A percentile compares a stretch with the other conserved stretches of the same genome.
phyloP scores from a whole-genome alignment of 37 sponge, comb jelly and placozoan species.

The Ianthella basta region DNA sequence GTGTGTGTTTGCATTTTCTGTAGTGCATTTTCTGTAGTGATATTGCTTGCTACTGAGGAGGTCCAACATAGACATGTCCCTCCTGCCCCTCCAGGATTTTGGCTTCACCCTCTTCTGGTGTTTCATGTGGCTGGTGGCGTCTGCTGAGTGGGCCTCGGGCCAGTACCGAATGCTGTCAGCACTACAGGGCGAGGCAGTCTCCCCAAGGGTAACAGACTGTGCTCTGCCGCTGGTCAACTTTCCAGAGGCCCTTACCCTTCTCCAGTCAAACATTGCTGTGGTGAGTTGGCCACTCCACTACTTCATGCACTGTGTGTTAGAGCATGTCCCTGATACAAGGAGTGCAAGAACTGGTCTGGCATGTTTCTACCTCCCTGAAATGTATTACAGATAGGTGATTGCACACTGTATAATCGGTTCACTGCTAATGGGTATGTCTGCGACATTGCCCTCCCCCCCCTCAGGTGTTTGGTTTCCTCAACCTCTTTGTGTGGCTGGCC shows the following conservation, averaged over 20 bases:
- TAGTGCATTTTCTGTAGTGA: too few species aligned
- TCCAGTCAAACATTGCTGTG: conserved; percentile 59
- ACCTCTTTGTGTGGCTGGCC: conserved; percentile 55
- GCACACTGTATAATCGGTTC: too few species aligned
- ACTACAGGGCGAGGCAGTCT: not conserved
- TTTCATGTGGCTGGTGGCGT: conserved; percentile 59
- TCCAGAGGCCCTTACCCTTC: conserved; percentile 5
- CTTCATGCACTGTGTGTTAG: too few species aligned
- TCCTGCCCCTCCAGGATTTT: conserved; percentile 54
- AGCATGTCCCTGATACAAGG: too few species aligned
- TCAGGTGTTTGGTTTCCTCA: conserved; percentile 78
- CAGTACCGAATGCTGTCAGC: conserved; percentile 27
- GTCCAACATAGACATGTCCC: not conserved
- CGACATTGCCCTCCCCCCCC: not conserved
- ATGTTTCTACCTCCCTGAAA: too few species aligned
- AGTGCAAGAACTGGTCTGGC: too few species aligned
- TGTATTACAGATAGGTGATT: too few species aligned
- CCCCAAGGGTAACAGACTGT: not conserved
- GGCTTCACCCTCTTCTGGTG: conserved; percentile 33
- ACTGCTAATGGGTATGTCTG: too few species aligned
- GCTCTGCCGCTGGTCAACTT: not conserved
- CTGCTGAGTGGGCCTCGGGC: conserved; percentile 74
- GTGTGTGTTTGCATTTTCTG: not conserved
- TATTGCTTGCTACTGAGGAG: too few species aligned
- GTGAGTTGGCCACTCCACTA: conserved; percentile 36